Percentiles rank a stretch among this genome's conserved stretches.
Conservation (phyloP, 1,140 invertebrate species). For the Vanessa atalanta region DNA sequence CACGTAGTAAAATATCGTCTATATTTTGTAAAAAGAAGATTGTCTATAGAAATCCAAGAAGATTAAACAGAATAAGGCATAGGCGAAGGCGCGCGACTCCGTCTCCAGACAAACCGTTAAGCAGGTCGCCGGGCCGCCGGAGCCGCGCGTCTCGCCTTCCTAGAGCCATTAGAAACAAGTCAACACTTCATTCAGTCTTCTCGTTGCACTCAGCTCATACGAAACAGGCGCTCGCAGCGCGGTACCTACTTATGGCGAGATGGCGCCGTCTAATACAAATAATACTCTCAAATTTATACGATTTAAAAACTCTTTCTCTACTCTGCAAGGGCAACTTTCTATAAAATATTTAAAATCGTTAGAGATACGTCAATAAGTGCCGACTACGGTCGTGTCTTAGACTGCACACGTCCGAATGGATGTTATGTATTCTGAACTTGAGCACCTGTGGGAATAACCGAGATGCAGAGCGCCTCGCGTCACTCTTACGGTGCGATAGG, state of each 20-base stretch:
- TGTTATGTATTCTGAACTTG: no score
- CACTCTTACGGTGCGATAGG: no score
- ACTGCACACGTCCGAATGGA: no score
- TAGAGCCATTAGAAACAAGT: conserved; percentile 33
- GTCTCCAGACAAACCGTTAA: neutral
- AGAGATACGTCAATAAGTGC: no score
- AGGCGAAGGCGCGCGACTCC: neutral
- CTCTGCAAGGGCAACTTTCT: neutral
- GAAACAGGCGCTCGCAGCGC: conserved; percentile 13
- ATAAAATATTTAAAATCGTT: no score
- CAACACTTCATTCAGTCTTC: conserved; percentile 74
- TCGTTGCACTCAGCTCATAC: conserved; percentile 69
- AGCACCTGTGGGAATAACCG: no score
- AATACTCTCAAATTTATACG: neutral
- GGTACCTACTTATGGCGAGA: neutral
- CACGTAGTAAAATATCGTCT: neutral
- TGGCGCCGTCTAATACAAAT: neutral
- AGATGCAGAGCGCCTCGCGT: no score
- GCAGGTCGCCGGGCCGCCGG: neutral
- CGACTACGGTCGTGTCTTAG: no score
- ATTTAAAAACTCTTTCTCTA: neutral
- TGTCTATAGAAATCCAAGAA: neutral
- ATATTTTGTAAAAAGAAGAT: neutral
- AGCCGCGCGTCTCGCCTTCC: neutral
- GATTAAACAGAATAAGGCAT: neutral